phyloP scores from a whole-genome alignment of 2,113 vertebrate species.

The Puffinus mauretanicus region DNA sequence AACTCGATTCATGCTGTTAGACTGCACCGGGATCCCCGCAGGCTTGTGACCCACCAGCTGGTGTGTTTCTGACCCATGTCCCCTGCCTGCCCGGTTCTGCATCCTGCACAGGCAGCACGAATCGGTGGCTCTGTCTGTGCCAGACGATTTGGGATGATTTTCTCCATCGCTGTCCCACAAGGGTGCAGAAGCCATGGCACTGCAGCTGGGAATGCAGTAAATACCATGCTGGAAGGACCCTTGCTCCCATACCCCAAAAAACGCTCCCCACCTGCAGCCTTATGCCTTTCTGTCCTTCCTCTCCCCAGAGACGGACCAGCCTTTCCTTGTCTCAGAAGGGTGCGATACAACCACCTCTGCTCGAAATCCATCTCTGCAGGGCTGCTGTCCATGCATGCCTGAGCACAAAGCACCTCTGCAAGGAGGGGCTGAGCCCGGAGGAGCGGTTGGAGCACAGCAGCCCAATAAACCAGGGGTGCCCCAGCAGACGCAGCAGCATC shows the following conservation, averaged over 20 bases:
- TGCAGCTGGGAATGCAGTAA: background rate
- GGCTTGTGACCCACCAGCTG: background rate
- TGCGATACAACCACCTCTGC: no score
- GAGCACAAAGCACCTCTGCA: background rate
- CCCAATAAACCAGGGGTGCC: background rate
- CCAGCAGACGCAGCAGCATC: background rate
- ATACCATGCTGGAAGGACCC: no score
- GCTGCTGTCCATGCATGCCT: background rate
- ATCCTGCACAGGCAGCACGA: background rate
- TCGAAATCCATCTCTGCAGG: background rate
- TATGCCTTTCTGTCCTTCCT: background rate
- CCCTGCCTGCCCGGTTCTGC: background rate
- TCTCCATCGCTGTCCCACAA: background rate
- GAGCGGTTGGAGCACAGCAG: background rate
- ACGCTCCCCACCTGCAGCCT: background rate
- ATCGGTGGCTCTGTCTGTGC: background rate
- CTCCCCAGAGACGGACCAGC: background rate
- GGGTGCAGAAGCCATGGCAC: background rate
- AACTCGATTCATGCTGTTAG: rapidly evolving
- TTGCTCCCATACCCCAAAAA: no score
- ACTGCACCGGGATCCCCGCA: rapidly evolving
- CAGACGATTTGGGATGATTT: background rate
- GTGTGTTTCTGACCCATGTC: background rate
- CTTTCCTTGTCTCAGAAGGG: background rate
- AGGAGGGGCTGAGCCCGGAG: background rate